Percentiles rank a stretch among this genome's conserved stretches.
Evolutionary conservation across 2,797 vertebrate species (phyloP).

Genomic region (Salarias fasciatus): DNA sequence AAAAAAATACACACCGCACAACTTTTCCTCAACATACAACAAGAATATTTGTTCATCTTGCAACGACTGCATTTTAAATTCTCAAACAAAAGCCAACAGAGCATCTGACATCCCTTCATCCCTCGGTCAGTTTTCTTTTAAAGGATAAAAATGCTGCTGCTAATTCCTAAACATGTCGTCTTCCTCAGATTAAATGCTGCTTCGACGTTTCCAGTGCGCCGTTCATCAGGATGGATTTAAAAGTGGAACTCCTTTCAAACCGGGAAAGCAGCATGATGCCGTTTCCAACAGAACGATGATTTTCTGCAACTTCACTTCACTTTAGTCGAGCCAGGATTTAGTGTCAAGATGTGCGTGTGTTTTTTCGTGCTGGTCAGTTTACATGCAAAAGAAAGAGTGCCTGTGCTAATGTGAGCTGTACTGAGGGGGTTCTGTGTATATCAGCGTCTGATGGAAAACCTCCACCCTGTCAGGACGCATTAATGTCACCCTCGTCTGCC

Average conservation of each 20-base stretch:
- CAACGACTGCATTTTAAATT: neutral
- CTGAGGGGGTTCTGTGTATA: neutral
- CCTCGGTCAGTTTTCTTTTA: constrained; percentile 21
- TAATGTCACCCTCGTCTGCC: constrained; percentile 49
- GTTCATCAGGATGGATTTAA: constrained; percentile 58
- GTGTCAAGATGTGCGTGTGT: constrained; percentile 31
- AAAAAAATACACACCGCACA: neutral
- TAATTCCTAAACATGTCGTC: constrained; percentile 51
- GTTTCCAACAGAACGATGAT: constrained; percentile 47
- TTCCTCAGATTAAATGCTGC: constrained; percentile 35
- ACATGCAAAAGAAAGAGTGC: too few species aligned
- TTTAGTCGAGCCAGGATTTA: constrained; percentile 26
- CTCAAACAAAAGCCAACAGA: constrained; percentile 41
- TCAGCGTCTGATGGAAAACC: constrained; percentile 60
- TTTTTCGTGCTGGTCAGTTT: too few species aligned
- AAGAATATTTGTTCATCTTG: neutral
- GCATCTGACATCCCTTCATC: constrained; percentile 13
- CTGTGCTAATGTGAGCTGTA: too few species aligned
- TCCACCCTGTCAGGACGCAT: constrained; percentile 64
- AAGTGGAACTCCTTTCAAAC: constrained; percentile 41
- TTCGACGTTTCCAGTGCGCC: constrained; percentile 39
- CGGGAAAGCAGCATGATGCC: constrained; percentile 45
- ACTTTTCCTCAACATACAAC: neutral
- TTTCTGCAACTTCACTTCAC: constrained; percentile 42
- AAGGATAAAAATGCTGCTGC: constrained; percentile 45